Evolutionary conservation across 2,888 invertebrate species (phyloP).

Genomic region (Perithous albicinctus): DNA sequence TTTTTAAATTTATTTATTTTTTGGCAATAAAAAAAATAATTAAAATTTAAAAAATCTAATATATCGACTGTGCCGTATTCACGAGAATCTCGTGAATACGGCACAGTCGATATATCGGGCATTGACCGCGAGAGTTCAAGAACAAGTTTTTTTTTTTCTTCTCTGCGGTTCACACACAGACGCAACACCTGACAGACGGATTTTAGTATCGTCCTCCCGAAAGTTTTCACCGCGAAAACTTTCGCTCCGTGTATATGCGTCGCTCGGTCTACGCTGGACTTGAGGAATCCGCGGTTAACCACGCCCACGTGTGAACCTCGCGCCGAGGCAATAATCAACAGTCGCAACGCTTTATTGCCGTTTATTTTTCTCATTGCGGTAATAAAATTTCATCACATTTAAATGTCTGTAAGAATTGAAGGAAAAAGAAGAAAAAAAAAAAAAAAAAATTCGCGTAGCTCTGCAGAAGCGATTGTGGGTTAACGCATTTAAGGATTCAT

Average conservation of each 20-base stretch:
- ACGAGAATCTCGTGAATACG: slow-evolving; percentile 50
- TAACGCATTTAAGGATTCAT: too few relatives aligned
- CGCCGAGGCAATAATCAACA: slow-evolving; percentile 20
- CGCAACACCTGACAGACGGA: slow-evolving; percentile 55
- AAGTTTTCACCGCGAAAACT: slow-evolving; percentile 67
- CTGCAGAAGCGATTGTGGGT: neutral
- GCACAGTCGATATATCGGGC: slow-evolving; percentile 49
- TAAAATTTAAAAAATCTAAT: too few relatives aligned
- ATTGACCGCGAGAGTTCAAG: slow-evolving; percentile 57
- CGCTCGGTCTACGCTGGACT: neutral
- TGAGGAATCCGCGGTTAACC: slow-evolving; percentile 45
- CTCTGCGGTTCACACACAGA: slow-evolving; percentile 36
- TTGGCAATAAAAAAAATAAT: slow-evolving; percentile 30
- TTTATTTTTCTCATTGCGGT: slow-evolving; percentile 18
- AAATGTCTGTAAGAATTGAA: neutral
- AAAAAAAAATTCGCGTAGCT: neutral
- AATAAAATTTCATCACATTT: slow-evolving; percentile 51
- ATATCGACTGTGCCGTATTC: too few relatives aligned
- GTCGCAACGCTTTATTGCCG: slow-evolving; percentile 38
- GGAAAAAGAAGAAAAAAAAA: too few relatives aligned
- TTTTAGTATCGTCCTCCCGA: slow-evolving; percentile 53
- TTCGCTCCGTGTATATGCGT: slow-evolving; percentile 48
- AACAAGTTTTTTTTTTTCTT: slow-evolving; percentile 65
- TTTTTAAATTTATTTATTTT: too few relatives aligned
- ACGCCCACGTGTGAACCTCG: slow-evolving; percentile 45